Evolutionary conservation across 2,113 vertebrate species (phyloP).

Genomic region (Macroglossus sobrinus): DNA sequence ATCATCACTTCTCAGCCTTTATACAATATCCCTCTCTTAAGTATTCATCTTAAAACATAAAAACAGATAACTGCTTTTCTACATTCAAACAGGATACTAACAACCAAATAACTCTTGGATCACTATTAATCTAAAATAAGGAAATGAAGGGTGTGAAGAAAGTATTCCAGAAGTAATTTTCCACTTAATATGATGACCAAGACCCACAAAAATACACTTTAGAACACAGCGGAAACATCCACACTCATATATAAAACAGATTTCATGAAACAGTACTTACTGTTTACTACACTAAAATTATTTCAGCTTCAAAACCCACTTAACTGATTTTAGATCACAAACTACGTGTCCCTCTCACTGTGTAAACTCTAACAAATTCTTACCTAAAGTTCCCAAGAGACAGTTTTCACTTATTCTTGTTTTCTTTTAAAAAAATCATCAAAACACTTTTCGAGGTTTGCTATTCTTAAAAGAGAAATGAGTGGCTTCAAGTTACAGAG

Average conservation of each 20-base stretch:
- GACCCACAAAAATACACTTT: not conserved
- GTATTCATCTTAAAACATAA: not conserved
- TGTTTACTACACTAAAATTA: not conserved
- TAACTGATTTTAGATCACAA: not conserved
- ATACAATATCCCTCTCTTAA: not conserved
- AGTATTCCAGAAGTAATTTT: not conserved
- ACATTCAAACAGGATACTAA: not conserved
- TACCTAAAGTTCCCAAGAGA: not conserved
- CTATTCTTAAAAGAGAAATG: conserved; percentile 9
- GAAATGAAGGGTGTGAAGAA: not conserved
- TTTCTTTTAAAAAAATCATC: too few species aligned
- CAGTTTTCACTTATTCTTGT: not conserved
- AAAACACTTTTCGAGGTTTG: not conserved
- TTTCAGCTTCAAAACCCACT: not conserved
- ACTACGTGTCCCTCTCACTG: not conserved
- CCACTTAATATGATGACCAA: not conserved
- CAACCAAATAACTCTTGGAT: not conserved
- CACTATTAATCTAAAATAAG: not conserved
- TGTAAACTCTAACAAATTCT: not conserved
- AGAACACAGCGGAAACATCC: not conserved
- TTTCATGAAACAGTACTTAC: not conserved
- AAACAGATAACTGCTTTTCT: not conserved
- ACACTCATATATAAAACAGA: not conserved
- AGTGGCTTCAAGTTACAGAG: not conserved
- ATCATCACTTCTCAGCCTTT: not conserved